Percentiles rank a stretch among this genome's conserved stretches.
Evolutionary conservation across 2,797 vertebrate genomes (phyloP).

Genomic region (Todus mexicanus): DNA sequence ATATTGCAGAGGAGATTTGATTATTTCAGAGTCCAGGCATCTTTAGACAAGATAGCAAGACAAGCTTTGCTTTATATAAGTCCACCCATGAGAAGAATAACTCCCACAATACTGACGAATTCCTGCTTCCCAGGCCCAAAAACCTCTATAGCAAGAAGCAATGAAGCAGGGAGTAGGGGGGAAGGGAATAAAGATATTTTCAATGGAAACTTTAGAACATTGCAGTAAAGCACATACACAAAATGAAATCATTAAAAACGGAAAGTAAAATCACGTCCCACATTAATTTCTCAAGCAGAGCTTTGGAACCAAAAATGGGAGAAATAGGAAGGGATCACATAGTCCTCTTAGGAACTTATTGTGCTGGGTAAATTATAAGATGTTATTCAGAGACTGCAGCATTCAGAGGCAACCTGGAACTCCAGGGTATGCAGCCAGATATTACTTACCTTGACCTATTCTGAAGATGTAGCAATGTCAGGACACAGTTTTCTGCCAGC

Average conservation of each 20-base stretch:
- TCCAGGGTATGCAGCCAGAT: background rate
- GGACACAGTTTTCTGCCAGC: background rate
- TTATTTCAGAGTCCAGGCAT: conserved; percentile 17
- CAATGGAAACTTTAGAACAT: background rate
- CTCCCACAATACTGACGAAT: conserved; percentile 8
- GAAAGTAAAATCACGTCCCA: background rate
- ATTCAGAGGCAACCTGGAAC: background rate
- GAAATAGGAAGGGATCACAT: background rate
- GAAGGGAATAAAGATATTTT: background rate
- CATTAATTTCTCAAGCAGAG: background rate
- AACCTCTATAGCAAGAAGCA: background rate
- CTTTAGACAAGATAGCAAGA: background rate
- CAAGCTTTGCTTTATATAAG: conserved; percentile 21
- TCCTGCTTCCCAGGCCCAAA: background rate
- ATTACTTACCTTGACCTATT: background rate
- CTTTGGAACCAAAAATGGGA: background rate
- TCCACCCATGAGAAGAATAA: background rate
- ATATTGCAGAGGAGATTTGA: background rate
- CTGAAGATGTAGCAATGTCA: background rate
- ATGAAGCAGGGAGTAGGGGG: fast-evolving
- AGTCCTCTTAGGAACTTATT: background rate
- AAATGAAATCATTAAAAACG: background rate
- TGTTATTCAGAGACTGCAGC: background rate
- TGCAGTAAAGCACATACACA: background rate
- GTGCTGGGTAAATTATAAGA: background rate